Evolutionary conservation across 1,140 invertebrate species (phyloP).

Genomic region (Latrodectus geometricus): DNA sequence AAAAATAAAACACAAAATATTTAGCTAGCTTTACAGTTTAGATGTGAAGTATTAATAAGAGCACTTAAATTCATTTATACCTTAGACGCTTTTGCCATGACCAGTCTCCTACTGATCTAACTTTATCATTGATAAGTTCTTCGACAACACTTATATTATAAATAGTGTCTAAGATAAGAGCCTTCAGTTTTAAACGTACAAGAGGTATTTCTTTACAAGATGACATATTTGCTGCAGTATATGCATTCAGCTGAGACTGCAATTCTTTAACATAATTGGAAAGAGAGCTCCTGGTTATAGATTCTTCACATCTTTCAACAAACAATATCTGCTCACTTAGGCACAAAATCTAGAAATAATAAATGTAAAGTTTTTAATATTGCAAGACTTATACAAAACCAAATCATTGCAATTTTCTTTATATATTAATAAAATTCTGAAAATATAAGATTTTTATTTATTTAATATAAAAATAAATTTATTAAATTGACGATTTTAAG

Average conservation of each 20-base stretch:
- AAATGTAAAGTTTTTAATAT: no score
- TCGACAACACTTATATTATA: conserved; percentile 88
- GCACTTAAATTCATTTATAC: conserved; percentile 69
- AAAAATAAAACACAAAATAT: no score
- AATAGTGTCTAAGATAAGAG: conserved; percentile 92
- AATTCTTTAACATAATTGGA: conserved; percentile 71
- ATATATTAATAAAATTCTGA: no score
- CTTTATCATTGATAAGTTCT: conserved; percentile 78
- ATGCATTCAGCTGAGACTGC: conserved; percentile 75
- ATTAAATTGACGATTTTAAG: no score
- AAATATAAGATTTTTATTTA: no score
- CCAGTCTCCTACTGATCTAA: conserved; percentile 78
- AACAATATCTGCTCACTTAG: conserved; percentile 80
- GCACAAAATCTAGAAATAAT: conserved; percentile 77
- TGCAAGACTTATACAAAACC: no score
- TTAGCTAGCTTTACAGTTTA: no score
- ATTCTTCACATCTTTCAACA: conserved; percentile 84
- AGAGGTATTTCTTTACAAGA: conserved; percentile 63
- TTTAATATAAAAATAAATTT: no score
- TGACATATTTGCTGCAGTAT: conserved; percentile 73
- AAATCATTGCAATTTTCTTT: no score
- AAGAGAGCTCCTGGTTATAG: conserved; percentile 78
- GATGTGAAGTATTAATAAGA: no score
- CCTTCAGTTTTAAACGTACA: conserved; percentile 78
- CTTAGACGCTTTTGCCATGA: conserved; percentile 95